Base-by-base conservation (phyloP, 2,113 vertebrate species). In the Oxyura jamaicensis region DNA sequence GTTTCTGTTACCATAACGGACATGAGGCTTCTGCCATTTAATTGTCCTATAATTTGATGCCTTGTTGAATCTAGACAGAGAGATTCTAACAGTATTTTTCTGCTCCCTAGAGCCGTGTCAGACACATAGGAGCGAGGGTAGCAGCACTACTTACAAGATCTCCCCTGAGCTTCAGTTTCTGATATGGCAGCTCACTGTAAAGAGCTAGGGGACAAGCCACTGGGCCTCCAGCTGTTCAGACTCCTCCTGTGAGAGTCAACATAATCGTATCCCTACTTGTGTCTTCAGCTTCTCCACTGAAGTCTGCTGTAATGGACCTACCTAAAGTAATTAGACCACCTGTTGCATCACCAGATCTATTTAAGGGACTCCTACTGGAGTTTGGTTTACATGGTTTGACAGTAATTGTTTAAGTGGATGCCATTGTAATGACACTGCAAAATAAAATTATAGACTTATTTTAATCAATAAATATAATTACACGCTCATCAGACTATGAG, bases 271-370 rank as follows among this genome's bases (percentile, higher is more conserved):
- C 44, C n/a, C 60, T 88, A 3, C 66, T 81, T 50, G 58, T 58
- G 68, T 20, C 86, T 82, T 60, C 86, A 78, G 83, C 84, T 77
- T 88, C 72, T 90, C 56, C n/a, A 28, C 53, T 3, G 3, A 90
- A 36, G 46, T 15, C 81, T 42, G 91, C 52, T 73, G 68, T 12
- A 68, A 85, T 83, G 87, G 91, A 93, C 80, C 68, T 58, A 94
- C 89, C 92, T 83, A 87, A 63, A 95, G 85, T 55, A 95, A 93
- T 91, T 12, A 84, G 87, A 39, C 71, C 90, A 94, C 83, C 80
- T 96, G 94, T 63, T 75, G 31, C 80, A 91, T 80, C 10, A 4
- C 77, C 95, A 94, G 71, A 90, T 81, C 53, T 12, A 3, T 72
- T 95, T 81, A 87, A 80, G 63, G 41, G 31, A 87, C 76, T 41